A percentile compares a stretch with the other conserved stretches of the same genome.
Evolutionary conservation across 1,140 invertebrate genomes (phyloP).

Genomic region (Neelides sp.): DNA sequence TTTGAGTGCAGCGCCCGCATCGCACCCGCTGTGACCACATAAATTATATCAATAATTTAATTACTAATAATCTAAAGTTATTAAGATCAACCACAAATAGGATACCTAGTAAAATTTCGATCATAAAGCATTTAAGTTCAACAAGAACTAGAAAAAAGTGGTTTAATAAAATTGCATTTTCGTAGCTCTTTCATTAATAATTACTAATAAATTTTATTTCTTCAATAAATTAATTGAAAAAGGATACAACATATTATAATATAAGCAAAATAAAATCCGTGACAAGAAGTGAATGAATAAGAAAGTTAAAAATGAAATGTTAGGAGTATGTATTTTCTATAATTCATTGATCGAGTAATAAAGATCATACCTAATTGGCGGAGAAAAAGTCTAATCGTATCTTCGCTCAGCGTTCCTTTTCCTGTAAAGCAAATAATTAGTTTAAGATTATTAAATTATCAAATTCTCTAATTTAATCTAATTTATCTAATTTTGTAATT

Average conservation of each 20-base stretch:
- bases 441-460: slow-evolving; percentile 13
- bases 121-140: too few relatives aligned
- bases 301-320: too few relatives aligned
- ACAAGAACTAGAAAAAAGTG: too few relatives aligned
- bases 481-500: too few relatives aligned
- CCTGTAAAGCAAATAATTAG: slow-evolving; percentile 43
- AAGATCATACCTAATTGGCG: slow-evolving; percentile 64
- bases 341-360: slow-evolving; percentile 1
- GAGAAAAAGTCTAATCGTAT: slow-evolving; percentile 88
- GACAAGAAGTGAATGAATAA: too few relatives aligned
- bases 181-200: too few relatives aligned
- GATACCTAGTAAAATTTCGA: too few relatives aligned
- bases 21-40: slow-evolving; percentile 60
- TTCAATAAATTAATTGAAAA: slow-evolving; percentile 3
- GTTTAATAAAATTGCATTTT: too few relatives aligned
- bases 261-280: too few relatives aligned
- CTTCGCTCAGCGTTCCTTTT: slow-evolving; percentile 88
- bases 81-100: too few relatives aligned
- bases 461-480: slow-evolving; percentile 11
- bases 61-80: slow-evolving; percentile 6
- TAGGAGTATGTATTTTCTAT: background rate
- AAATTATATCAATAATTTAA: slow-evolving; percentile 11
- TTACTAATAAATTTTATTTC: background rate
- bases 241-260: background rate
- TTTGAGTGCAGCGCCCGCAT: slow-evolving; percentile 93